phyloP scores from a whole-genome alignment of 2,888 invertebrate species.

The Galeruca laticollis region DNA sequence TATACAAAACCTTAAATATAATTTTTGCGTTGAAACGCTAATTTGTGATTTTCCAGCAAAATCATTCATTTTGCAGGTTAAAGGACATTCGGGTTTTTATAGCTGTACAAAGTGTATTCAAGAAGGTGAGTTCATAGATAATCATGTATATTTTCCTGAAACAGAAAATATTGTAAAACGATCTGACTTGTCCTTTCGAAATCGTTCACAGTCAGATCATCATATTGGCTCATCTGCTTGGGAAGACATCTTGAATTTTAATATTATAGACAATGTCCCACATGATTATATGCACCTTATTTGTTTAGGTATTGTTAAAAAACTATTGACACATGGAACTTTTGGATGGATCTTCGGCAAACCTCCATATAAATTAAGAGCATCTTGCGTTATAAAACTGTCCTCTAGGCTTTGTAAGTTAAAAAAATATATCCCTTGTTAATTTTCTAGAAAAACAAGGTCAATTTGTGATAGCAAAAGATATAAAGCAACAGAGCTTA shows the following conservation, averaged over 20 bases:
- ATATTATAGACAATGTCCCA: slow-evolving; percentile 21
- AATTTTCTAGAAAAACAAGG: slow-evolving; percentile 33
- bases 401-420: slow-evolving; percentile 11
- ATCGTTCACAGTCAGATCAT: slow-evolving; percentile 19
- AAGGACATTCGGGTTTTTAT: too few species aligned
- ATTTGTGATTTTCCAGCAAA: too few species aligned
- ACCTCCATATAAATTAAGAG: slow-evolving; percentile 31
- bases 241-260: slow-evolving; percentile 23
- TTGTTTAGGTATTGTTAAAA: slow-evolving; percentile 23
- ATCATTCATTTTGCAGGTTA: too few species aligned
- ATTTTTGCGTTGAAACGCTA: too few species aligned
- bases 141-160: too few species aligned
- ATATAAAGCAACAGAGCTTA: slow-evolving; percentile 37
- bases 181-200: too few species aligned
- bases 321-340: slow-evolving; percentile 10
- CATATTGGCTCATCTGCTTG: slow-evolving; percentile 16
- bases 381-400: slow-evolving; percentile 5
- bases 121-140: too few species aligned
- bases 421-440: slow-evolving; percentile 32
- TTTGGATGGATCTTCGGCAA: slow-evolving; percentile 29
- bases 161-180: too few species aligned
- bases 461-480: slow-evolving; percentile 28
- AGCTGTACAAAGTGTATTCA: too few species aligned
- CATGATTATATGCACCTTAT: slow-evolving; percentile 19
- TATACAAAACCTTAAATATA: too few species aligned